Percentiles rank a stretch among this genome's conserved stretches.
Conservation (phyloP, 2,888 invertebrate genomes). For the Agrochola lychnidis region DNA sequence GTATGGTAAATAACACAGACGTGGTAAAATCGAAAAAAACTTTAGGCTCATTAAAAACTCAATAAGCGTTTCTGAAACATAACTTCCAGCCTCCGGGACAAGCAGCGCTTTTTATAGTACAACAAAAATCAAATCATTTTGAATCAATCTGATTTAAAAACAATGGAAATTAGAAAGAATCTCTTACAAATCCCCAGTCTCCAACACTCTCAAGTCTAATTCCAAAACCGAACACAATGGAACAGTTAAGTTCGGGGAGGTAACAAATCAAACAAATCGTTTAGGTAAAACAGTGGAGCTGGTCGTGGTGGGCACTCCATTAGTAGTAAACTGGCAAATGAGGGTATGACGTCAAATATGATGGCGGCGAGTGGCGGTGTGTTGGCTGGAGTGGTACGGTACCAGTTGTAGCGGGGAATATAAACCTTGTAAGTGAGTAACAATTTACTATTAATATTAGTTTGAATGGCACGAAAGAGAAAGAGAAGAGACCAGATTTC, state of each 20-base stretch:
- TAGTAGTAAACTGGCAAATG: constrained; percentile 25
- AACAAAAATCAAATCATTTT: neutral
- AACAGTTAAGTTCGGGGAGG: constrained; percentile 1
- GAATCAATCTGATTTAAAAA: neutral
- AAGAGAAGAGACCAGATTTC: no score
- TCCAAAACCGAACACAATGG: constrained; percentile 6
- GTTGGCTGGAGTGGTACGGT: neutral
- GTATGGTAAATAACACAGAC: neutral
- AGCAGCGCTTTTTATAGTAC: neutral
- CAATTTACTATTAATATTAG: neutral
- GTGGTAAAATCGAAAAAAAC: neutral
- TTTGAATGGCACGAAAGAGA: neutral
- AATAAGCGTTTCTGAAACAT: neutral
- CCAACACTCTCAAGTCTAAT: neutral
- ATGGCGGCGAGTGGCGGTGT: constrained; percentile 6
- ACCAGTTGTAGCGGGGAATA: constrained; percentile 18
- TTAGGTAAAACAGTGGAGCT: constrained; percentile 10
- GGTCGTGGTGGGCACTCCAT: constrained; percentile 12
- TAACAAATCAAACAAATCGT: constrained; percentile 33
- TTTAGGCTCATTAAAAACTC: neutral
- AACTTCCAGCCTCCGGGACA: neutral
- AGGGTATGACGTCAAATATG: constrained; percentile 51
- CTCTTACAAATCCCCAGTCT: neutral
- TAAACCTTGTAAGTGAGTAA: neutral
- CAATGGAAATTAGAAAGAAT: neutral